Base-by-base conservation (phyloP, 1,140 invertebrate genomes). In the Anthonomus grandis region DNA sequence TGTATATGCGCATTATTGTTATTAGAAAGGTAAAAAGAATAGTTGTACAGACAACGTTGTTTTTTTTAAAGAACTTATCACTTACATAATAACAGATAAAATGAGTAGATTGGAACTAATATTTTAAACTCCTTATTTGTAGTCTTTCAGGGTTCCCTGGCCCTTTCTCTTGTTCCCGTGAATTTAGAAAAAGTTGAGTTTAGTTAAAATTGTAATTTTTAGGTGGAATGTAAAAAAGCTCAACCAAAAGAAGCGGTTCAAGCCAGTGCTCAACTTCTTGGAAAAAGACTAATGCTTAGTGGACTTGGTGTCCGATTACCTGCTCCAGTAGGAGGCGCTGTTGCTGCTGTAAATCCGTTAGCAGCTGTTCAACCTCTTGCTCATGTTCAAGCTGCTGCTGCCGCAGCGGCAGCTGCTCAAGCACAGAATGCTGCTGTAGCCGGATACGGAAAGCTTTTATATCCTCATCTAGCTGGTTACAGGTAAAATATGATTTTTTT, bases 161-260 rank as follows among this genome's bases (percentile, higher is more conserved):
- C n/a, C n/a, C n/a, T n/a, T n/a, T n/a, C n/a, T n/a, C n/a, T n/a
- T n/a, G n/a, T n/a, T n/a, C n/a, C n/a, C n/a, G n/a, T n/a, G n/a
- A n/a, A n/a, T n/a, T n/a, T n/a, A n/a, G n/a, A n/a, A n/a, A n/a
- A n/a, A n/a, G n/a, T n/a, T n/a, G n/a, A n/a, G n/a, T n/a, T 22
- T 42, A 19, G 22, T 45, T 22, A 18, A 22, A 12, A n/a, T 27
- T 53, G n/a, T n/a, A n/a, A n/a, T n/a, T n/a, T 57, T 24, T 22
- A 59, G 57, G 61, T 65, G 19, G 91, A 94, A 71, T 93, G 91
- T 75, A 94, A 94, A 75, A 92, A 93, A 74, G 91, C 91, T 6
- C 91, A 93, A 75, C 91, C 91, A 2, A 94, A 95, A 72, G 91
- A 94, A 68, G 88, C 90, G 0, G 90, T 93, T 0, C 87, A 89